Evolutionary conservation across 2,113 vertebrate species (phyloP), one percentile per base, ranked within the genome.

Genomic region (Chrysemys picta): DNA sequence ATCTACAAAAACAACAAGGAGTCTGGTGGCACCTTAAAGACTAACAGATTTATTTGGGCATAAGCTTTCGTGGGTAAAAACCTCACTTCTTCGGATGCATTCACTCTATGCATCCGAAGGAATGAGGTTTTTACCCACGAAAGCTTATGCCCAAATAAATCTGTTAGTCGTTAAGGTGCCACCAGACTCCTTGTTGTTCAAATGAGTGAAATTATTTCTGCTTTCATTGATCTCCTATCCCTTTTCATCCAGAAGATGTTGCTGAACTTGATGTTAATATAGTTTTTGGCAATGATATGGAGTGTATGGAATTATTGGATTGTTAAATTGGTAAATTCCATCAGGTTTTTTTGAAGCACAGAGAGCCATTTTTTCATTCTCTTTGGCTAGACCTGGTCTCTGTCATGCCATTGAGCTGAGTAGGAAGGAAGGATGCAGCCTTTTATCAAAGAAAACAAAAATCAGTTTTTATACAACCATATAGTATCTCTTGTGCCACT

Each of bases 341-440:
- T 95, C 95, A 97, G 80, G 56, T 92, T 95, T 95, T 96, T 92
- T 92, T 97, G 53, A 92, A 96, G 91, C 49, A 88, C 94, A 96
- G 96, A 95, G 96, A 97, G 90, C 93, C 96, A 93, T 97, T 97
- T 97, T 93, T 83, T 83, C 83, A 69, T 69, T 69, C 4, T 69
- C 35, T 4, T 69, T n/a, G 62, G 29, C 62, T 69, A 69, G 62
- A n/a, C 62, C 35, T 69, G 16, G 62, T n/a, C 94, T 93, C 90
- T 95, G 93, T 93, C 87, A 91, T 96, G 87, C 91, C 95, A 92
- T 95, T 97, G 95, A 96, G 97, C 95, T 96, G 78, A 95, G 80
- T 83, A 88, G 93, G 96, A 83, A 91, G 78, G 72, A 96, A 65
- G 78, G 94, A 94, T 93, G 85, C 80, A 96, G 96, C 91, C 78